A percentile compares a stretch with the other conserved stretches of the same genome.
These are phyloP conservation scores for Dexiosoma caninum DNA, from an alignment of 2,888 invertebrate species.

Conservation along the genomic window DNA sequence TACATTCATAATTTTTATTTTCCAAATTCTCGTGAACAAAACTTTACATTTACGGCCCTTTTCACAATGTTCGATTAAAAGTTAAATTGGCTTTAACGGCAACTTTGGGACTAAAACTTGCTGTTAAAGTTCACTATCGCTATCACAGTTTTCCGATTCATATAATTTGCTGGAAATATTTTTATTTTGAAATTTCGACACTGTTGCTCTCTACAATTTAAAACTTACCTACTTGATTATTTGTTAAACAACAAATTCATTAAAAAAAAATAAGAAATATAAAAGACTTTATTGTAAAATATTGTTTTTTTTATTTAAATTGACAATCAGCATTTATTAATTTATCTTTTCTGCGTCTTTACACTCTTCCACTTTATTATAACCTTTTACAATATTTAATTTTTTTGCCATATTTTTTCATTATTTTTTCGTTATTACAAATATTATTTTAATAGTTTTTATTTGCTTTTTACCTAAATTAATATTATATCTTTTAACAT, in stretches of 20 bases:
- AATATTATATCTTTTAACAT: constrained; percentile 51
- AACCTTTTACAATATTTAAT: constrained; percentile 37
- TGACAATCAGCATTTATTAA: constrained; percentile 68
- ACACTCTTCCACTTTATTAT: constrained; percentile 15
- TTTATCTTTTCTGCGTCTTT: constrained; percentile 53
- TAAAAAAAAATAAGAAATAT: too few relatives aligned
- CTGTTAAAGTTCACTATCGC: too few relatives aligned
- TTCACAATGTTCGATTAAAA: too few relatives aligned
- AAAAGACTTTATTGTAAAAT: not conserved
- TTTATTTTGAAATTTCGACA: too few relatives aligned
- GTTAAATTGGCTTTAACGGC: too few relatives aligned
- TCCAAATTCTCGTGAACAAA: too few relatives aligned
- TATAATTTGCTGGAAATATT: too few relatives aligned
- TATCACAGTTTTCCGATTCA: too few relatives aligned
- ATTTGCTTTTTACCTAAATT: constrained; percentile 33
- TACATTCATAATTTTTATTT: too few relatives aligned
- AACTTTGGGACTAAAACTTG: too few relatives aligned
- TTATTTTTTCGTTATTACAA: constrained; percentile 63
- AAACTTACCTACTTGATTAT: not conserved
- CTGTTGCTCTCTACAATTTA: too few relatives aligned
- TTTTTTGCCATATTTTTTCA: not conserved
- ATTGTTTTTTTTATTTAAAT: constrained; percentile 67
- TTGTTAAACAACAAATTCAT: not conserved
- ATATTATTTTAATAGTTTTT: constrained; percentile 52
- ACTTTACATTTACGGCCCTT: too few relatives aligned